phyloP scores from a whole-genome alignment of 2,113 vertebrate genomes.

The Larimichthys crocea region DNA sequence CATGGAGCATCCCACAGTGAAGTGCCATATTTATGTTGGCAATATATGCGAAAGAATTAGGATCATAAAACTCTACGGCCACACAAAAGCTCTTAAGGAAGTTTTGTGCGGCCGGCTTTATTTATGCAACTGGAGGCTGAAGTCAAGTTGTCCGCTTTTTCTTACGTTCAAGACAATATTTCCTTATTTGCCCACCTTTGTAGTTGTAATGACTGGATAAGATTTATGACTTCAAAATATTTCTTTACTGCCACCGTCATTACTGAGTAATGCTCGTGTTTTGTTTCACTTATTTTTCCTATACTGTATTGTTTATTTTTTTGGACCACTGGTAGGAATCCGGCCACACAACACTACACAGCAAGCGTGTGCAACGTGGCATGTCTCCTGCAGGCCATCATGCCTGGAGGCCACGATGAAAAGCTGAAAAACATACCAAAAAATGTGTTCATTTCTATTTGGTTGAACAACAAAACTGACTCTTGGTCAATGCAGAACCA shows the following conservation, averaged over 20 bases:
- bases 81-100: constrained; percentile 92
- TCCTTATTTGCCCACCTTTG: constrained; percentile 74
- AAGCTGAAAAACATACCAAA: constrained; percentile 39
- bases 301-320: constrained; percentile 50
- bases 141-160: constrained; percentile 84
- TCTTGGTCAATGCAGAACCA: background rate
- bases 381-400: constrained; percentile 46
- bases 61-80: constrained; percentile 96
- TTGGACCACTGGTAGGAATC: constrained; percentile 29
- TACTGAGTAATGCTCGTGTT: constrained; percentile 34
- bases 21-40: constrained; percentile 97
- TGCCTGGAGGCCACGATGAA: constrained; percentile 12
- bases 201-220: constrained; percentile 36
- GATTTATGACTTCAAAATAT: constrained; percentile 70
- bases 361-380: constrained; percentile 48
- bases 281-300: constrained; percentile 43
- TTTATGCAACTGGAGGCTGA: constrained; percentile 85
- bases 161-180: constrained; percentile 86
- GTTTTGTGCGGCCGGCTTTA: constrained; percentile 86
- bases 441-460: background rate
- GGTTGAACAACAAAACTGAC: background rate
- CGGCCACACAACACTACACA: constrained; percentile 33
- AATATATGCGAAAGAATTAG: constrained; percentile 98
- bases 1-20: constrained; percentile 89
- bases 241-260: constrained; percentile 58